Percentiles rank a stretch among this genome's conserved stretches.
Evolutionary conservation across 2,113 vertebrate genomes (phyloP).

Genomic region (Melierax canorus): DNA sequence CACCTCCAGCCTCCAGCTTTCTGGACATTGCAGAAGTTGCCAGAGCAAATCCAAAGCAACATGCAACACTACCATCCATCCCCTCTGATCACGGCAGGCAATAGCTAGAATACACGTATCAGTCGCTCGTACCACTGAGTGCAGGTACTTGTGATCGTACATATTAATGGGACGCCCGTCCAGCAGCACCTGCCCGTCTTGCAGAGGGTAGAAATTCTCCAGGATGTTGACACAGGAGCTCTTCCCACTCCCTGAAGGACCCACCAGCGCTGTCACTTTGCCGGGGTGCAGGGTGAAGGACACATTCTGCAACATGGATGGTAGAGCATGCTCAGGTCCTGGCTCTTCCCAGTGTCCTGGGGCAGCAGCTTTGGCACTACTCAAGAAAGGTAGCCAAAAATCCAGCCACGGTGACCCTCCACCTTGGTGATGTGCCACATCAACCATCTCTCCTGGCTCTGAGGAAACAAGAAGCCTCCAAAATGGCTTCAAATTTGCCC

Average conservation of each 20-base stretch:
- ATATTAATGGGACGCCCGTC: constrained; percentile 83
- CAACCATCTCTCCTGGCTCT: neutral
- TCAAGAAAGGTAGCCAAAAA: neutral
- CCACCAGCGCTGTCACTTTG: constrained; percentile 90
- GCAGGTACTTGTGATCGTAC: constrained; percentile 88
- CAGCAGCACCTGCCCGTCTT: constrained; percentile 87
- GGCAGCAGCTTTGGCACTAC: neutral
- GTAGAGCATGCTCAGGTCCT: neutral
- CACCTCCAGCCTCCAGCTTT: neutral
- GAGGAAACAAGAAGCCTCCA: neutral
- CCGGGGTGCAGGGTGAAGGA: constrained; percentile 89
- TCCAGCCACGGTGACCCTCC: neutral
- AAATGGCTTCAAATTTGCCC: neutral
- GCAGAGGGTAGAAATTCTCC: constrained; percentile 92
- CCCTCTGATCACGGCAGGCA: neutral
- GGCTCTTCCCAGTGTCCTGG: neutral
- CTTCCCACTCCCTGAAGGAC: constrained; percentile 93
- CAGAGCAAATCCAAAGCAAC: neutral
- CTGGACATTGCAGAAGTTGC: neutral
- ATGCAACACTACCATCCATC: neutral
- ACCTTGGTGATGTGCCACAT: neutral
- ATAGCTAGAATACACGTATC: neutral
- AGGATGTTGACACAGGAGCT: constrained; percentile 93
- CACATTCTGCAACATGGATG: constrained; percentile 74
- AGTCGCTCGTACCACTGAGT: constrained; percentile 82